Evolutionary conservation across 2,113 vertebrate species (phyloP), one percentile per base, ranked within the genome.

Genomic region (Datnioides undecimradiatus): DNA sequence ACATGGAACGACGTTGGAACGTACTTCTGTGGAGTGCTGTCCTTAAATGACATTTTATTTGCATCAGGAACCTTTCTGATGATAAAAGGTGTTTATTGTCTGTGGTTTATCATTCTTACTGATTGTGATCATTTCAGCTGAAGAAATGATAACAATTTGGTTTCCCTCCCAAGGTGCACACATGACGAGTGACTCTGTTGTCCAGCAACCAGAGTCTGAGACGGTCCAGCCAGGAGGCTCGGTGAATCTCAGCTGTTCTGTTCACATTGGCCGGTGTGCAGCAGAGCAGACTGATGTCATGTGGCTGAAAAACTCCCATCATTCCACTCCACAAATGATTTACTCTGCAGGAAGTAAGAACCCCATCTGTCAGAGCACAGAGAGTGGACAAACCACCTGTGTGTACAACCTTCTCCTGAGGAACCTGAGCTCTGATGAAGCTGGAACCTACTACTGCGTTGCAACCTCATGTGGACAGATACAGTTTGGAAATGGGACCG

Each of bases 171-270:
- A 43, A 62, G 52, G 75, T 76, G 54, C 14, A n/a, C 66, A 65
- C 9, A 16, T 55, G 58, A 55, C 54, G 43, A 79, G 64, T 21
- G 64, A 65, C 16, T 79, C 63, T 69, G 72, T 81, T 0, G 14
- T 76, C 54, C 74, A 79, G 55, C 69, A 43, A 21, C 34, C 69
- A 46, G 64, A 73, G 9, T 70, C 58, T 69, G 8, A 29, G 16
- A 38, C 46, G n/a, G 31, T 69, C 23, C 59, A 73, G n/a, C 57
- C 5, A 21, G 87, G 70, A 48, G 64, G 51, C 63, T 87, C 76
- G 45, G 60, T 75, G 67, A 79, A 72, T 34, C 77, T 91, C 34
- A 85, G 55, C 46, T 92, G 90, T 58, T 80, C 78, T 4, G 59
- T 88, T 69, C 3, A 0, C 34, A 43, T 57, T 25, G 43, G 46